Base-by-base conservation (phyloP, 2,113 vertebrate genomes). In the Callorhinus ursinus region DNA sequence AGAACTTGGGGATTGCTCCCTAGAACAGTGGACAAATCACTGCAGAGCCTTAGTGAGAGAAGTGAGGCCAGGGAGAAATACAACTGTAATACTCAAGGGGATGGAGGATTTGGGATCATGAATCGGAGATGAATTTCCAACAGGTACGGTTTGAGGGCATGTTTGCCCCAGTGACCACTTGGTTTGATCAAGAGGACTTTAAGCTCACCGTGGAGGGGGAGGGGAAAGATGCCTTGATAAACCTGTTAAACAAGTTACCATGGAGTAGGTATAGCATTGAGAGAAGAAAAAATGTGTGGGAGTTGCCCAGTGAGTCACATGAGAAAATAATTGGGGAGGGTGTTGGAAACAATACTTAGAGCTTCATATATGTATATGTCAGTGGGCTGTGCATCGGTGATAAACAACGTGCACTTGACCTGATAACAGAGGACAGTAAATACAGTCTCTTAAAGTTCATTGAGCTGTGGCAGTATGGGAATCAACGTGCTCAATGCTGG, bases 171-270 rank as follows among this genome's bases (percentile, higher is more conserved):
- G 26, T 81, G 90, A 76, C 36, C 57, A 71, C 46, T 31, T 83
- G 57, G 24, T 72, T 57, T 72, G 67, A 92, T 93, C 9, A 95
- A 81, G 77, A 95, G 24, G 42, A 87, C 21, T 84, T 94, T 46
- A 94, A 71, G 59, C 24, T 96, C 53, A 79, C 15, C 14, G 19
- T 69, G 36, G 26, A n/a, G 0, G 14, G 71, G 69, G 26, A n/a
- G 22, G 16, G 53, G 55, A 31, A 90, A 42, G 61, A 88, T 72
- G 24, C 61, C 85, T 42, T 57, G 53, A 72, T 81, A 95, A 96
- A 92, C 93, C 67, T 93, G 89, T 72, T 89, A 42, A 80, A 69
- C 93, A 91, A 92, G 97, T 81, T 93, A 74, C 89, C 36, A 31
- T 14, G 65, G 24, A 51, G 53, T 49, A 86, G 57, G 6, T n/a